Evolutionary conservation across 2,797 vertebrate species (phyloP), one percentile per base, ranked within the genome.

Genomic region (Tragelaphus eurycerus): DNA sequence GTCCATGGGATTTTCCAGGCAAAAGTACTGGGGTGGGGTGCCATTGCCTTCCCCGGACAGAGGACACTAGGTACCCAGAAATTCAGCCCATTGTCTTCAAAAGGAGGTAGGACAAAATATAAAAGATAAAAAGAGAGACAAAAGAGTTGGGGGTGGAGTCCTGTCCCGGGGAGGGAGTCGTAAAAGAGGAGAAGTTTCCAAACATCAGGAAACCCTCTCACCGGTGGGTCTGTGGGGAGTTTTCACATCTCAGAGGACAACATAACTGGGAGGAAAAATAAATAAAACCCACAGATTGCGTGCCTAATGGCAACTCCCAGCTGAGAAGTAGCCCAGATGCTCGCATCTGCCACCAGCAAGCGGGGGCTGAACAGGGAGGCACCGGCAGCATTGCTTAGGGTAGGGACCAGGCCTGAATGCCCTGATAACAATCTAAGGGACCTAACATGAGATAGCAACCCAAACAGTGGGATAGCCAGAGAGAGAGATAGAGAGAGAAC

Each of bases 91-190:
- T 34, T 64, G 31, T 64, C 16, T 34, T 64, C 31, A 19, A 64
- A 64, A n/a, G 62, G 31, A 64, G 62, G 31, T n/a, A n/a, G 8
- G 31, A 64, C 31, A 64, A 64, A 64, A 64, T 19, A 64, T 19
- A 64, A n/a, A 64, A 19, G 31, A 64, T 64, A 34, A 64, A 64
- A 64, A 64, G 31, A n/a, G 62, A 64, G 31, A 64, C 31, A 64
- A 64, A 64, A 19, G 62, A 64, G 62, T 19, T 64, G 19, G 16
- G 8, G 4, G 34, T 19, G 31, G 16, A 34, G 62, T 64, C n/a
- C 31, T 1, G 0, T 64, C 62, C 62, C 31, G 19, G 16, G 31
- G 16, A 64, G 62, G 16, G 16, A 64, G 62, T 64, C 8, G 0
- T 64, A 34, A 64, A 64, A 64, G 31, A 64, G 60, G 31, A 64